phyloP scores from a whole-genome alignment of 2,888 invertebrate species.

The Strigamia transsilvanica region DNA sequence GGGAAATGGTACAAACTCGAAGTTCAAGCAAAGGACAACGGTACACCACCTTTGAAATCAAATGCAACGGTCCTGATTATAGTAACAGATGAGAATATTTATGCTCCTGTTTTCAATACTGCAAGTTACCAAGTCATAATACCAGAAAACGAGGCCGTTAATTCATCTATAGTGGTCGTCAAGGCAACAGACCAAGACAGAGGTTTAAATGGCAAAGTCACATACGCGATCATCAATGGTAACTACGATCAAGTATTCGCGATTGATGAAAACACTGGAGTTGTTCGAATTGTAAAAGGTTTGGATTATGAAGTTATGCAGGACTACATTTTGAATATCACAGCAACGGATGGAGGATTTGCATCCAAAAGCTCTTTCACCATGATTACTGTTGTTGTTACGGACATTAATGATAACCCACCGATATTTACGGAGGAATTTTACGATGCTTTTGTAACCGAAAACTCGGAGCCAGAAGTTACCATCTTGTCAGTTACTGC shows the following conservation, averaged over 20 bases:
- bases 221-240: conserved; percentile 84
- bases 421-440: conserved; percentile 81
- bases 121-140: conserved; percentile 86
- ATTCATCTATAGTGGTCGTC: conserved; percentile 83
- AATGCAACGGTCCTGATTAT: conserved; percentile 77
- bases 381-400: conserved; percentile 82
- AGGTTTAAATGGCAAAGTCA: conserved; percentile 88
- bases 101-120: conserved; percentile 82
- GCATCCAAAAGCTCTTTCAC: conserved; percentile 79
- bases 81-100: conserved; percentile 83
- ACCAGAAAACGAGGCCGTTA: conserved; percentile 87
- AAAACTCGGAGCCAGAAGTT: conserved; percentile 80
- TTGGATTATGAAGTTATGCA: conserved; percentile 87
- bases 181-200: conserved; percentile 82
- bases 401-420: conserved; percentile 93
- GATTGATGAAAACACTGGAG: conserved; percentile 79
- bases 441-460: conserved; percentile 81
- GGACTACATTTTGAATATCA: conserved; percentile 85
- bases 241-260: conserved; percentile 82
- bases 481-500: conserved; percentile 80
- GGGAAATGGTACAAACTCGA: conserved; percentile 64
- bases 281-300: conserved; percentile 78
- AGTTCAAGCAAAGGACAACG: conserved; percentile 83
- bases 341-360: conserved; percentile 86
- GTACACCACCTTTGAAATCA: conserved; percentile 85